A percentile compares a stretch with the other conserved stretches of the same genome.
Conservation (phyloP, 2,113 vertebrate species). For the Merops nubicus region DNA sequence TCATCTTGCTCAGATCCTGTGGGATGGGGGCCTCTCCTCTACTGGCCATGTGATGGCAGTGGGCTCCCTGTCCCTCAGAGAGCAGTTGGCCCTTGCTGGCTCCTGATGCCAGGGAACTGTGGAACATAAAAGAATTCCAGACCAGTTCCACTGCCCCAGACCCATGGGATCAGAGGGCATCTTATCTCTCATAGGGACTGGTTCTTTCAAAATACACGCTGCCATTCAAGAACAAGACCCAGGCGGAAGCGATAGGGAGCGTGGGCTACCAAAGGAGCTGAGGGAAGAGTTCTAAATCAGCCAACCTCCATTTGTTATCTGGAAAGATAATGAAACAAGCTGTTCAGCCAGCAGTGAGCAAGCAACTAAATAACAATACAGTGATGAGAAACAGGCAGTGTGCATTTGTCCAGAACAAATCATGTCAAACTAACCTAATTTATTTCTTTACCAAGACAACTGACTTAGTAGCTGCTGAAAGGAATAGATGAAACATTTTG, state of each 20-base stretch:
- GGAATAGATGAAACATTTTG: neutral
- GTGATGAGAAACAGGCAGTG: constrained; percentile 1
- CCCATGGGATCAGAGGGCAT: neutral
- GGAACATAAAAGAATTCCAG: neutral
- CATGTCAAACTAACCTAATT: constrained; percentile 8
- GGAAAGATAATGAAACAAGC: constrained; percentile 15
- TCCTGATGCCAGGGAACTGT: neutral
- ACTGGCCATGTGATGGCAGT: too few species aligned
- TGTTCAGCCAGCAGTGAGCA: neutral
- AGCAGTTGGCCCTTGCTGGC: neutral
- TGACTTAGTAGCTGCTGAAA: constrained; percentile 14
- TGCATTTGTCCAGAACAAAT: constrained; percentile 10
- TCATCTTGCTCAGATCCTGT: neutral
- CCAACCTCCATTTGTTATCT: neutral
- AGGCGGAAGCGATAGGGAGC: neutral
- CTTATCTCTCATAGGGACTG: neutral
- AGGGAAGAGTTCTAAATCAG: neutral
- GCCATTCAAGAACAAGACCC: neutral
- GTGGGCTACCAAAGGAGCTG: neutral
- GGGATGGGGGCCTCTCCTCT: neutral
- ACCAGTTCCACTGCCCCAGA: neutral
- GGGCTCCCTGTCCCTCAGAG: neutral
- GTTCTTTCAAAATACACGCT: neutral
- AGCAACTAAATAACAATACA: neutral
- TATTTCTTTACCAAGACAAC: neutral